These are phyloP conservation scores for Echinometra lucunter DNA, from an alignment of 53 echinoderm and acorn worm species.

Conservation along the genomic window DNA sequence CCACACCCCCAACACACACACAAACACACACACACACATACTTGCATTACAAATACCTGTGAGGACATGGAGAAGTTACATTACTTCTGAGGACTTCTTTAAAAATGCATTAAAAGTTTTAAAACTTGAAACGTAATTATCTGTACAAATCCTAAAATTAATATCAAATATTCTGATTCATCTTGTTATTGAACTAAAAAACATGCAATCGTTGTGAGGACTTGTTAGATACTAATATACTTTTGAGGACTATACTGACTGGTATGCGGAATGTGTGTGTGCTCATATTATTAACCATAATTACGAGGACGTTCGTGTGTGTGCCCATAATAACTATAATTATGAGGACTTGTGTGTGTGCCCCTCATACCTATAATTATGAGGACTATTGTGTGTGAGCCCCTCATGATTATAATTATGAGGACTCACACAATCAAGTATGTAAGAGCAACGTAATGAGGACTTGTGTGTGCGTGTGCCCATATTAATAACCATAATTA, in stretches of 20 bases:
- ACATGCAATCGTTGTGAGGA: conserved; percentile 28
- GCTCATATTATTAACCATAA: too few relatives aligned
- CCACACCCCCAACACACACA: too few relatives aligned
- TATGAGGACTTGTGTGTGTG: conserved; percentile 53
- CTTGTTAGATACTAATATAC: conserved; percentile 27
- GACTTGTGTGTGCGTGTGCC: too few relatives aligned
- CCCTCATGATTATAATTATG: too few relatives aligned
- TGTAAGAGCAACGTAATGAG: too few relatives aligned
- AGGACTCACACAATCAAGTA: too few relatives aligned
- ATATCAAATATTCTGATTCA: conserved; percentile 16
- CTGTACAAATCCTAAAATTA: conserved; percentile 10
- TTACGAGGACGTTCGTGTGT: conserved; percentile 43
- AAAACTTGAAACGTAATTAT: conserved; percentile 16
- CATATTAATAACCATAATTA: too few relatives aligned
- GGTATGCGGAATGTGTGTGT: conserved; percentile 35
- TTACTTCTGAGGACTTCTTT: conserved; percentile 22
- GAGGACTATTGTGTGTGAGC: too few relatives aligned
- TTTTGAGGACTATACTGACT: conserved; percentile 17
- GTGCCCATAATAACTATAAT: too few relatives aligned
- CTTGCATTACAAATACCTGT: conserved; percentile 46
- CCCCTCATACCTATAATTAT: conserved; percentile 43
- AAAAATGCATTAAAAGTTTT: conserved; percentile 10
- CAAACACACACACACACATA: conserved; percentile 6
- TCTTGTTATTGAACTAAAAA: conserved; percentile 16
- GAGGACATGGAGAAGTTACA: conserved; percentile 46